Evolutionary conservation across 2,113 vertebrate species (phyloP).

Genomic region (Gavialis gangeticus): DNA sequence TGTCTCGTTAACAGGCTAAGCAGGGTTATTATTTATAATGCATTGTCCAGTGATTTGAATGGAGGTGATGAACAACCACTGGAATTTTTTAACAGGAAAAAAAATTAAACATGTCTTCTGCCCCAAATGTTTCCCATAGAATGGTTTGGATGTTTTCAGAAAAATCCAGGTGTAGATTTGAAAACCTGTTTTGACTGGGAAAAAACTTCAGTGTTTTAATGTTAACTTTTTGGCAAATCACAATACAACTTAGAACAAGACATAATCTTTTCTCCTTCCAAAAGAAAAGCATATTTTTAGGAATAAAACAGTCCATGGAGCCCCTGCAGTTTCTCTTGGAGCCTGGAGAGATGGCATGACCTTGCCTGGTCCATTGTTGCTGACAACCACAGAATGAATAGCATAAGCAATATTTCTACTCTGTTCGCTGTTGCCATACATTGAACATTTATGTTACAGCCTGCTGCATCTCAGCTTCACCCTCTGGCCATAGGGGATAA

Average conservation of each 20-base stretch:
- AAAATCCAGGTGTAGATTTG: too few species aligned
- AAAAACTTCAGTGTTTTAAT: not conserved
- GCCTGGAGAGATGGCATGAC: not conserved
- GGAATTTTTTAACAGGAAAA: too few species aligned
- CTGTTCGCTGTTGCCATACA: not conserved
- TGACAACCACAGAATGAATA: not conserved
- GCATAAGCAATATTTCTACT: not conserved
- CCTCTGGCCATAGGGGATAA: not conserved
- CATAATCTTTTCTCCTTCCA: not conserved
- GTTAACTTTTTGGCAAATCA: not conserved
- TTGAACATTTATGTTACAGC: not conserved
- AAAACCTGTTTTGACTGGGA: too few species aligned
- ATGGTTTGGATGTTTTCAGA: too few species aligned
- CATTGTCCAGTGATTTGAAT: not conserved
- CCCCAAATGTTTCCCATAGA: too few species aligned
- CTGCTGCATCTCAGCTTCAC: not conserved
- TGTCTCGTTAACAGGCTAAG: not conserved
- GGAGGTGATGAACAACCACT: not conserved
- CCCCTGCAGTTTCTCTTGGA: not conserved
- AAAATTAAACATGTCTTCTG: too few species aligned
- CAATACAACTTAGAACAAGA: not conserved
- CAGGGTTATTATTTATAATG: not conserved
- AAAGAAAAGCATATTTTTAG: not conserved
- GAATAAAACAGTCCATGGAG: not conserved
- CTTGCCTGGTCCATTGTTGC: not conserved